Conservation (phyloP, 2,797 vertebrate species). For the Pempheris klunzingeri region DNA sequence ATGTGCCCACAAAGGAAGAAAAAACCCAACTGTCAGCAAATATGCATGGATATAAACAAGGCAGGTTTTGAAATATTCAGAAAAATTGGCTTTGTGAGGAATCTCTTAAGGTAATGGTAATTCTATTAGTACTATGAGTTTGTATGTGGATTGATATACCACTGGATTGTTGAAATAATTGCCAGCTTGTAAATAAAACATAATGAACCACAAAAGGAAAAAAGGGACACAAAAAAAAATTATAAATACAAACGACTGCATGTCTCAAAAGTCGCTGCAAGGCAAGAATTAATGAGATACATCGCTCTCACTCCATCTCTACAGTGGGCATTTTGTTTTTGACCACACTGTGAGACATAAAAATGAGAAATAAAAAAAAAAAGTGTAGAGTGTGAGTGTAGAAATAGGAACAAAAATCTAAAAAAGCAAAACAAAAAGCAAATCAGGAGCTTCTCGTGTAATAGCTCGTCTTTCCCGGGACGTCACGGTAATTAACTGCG, state of each 20-base stretch:
- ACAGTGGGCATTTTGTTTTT: too few relatives aligned
- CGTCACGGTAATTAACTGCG: conserved; percentile 75
- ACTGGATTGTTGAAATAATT: conserved; percentile 65
- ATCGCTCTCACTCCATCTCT: too few relatives aligned
- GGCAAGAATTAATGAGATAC: conserved; percentile 80
- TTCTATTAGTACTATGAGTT: too few relatives aligned
- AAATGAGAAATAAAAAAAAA: not conserved
- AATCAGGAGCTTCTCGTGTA: conserved; percentile 53
- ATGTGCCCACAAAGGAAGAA: not conserved
- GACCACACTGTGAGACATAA: too few relatives aligned
- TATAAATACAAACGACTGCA: conserved; percentile 42
- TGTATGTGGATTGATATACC: too few relatives aligned
- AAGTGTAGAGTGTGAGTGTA: not conserved
- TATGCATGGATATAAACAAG: too few relatives aligned
- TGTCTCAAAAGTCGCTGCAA: conserved; percentile 71
- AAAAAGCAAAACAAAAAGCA: conserved; percentile 40
- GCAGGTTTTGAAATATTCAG: too few relatives aligned
- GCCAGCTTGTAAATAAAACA: conserved; percentile 61
- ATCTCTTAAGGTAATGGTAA: too few relatives aligned
- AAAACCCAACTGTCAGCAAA: too few relatives aligned
- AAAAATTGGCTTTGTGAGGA: too few relatives aligned
- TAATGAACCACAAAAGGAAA: conserved; percentile 54
- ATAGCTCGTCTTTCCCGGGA: conserved; percentile 54
- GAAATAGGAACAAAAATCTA: not conserved
- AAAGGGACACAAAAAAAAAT: not conserved